These are phyloP conservation scores for Thereva nobilitata DNA, from an alignment of 2,888 invertebrate species.

Conservation along the genomic window DNA sequence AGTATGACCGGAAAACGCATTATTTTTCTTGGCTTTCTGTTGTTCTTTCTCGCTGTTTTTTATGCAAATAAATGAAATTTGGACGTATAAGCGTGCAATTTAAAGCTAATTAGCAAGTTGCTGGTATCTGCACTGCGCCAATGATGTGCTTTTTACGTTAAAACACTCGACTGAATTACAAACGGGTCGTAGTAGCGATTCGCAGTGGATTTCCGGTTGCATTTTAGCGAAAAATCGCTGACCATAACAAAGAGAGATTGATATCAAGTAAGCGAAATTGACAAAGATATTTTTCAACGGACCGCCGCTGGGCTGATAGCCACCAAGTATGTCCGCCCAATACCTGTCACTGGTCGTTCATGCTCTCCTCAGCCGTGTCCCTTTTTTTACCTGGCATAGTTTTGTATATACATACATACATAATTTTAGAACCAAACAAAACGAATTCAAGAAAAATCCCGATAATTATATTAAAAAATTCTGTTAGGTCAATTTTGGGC, in stretches of 20 bases:
- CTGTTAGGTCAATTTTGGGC: too few species aligned
- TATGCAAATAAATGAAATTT: constrained; percentile 20
- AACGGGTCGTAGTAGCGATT: constrained; percentile 16
- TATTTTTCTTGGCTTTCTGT: constrained; percentile 21
- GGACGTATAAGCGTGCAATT: neutral
- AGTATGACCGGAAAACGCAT: constrained; percentile 31
- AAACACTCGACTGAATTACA: neutral
- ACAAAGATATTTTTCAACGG: constrained; percentile 18
- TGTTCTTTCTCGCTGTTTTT: constrained; percentile 12
- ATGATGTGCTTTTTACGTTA: too few species aligned
- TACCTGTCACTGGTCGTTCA: too few species aligned
- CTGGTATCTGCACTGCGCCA: too few species aligned
- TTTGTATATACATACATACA: too few species aligned
- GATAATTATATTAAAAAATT: too few species aligned
- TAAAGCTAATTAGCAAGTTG: constrained; percentile 14
- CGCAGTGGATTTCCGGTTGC: constrained; percentile 33
- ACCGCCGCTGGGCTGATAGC: too few species aligned
- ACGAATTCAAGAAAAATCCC: too few species aligned
- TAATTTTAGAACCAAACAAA: too few species aligned
- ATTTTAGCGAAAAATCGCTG: constrained; percentile 27
- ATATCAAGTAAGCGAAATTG: constrained; percentile 16
- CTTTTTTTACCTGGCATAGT: too few species aligned
- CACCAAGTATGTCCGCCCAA: too few species aligned
- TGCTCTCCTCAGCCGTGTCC: too few species aligned
- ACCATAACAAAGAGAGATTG: constrained; percentile 24